Percentiles rank a stretch among this genome's conserved stretches.
Conservation (phyloP, 1,140 invertebrate species). For the Cephus cinctus region DNA sequence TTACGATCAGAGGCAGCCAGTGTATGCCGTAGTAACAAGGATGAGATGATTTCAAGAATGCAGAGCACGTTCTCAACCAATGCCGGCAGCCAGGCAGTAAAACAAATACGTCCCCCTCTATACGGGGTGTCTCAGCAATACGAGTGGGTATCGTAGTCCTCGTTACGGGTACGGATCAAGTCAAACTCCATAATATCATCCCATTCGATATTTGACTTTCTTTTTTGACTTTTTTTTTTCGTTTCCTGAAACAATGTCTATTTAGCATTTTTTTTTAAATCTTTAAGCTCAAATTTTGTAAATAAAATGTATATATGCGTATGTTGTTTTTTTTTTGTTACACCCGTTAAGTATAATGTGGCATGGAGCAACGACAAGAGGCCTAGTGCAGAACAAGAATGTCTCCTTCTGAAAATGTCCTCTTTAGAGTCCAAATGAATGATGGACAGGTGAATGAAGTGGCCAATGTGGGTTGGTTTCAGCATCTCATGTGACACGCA, state of each 20-base stretch:
- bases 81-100: constrained; percentile 54
- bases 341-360: too few relatives aligned
- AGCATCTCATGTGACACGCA: constrained; percentile 54
- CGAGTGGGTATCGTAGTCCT: constrained; percentile 3
- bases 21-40: constrained; percentile 37
- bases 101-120: constrained; percentile 52
- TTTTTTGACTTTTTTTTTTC: too few relatives aligned
- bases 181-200: too few relatives aligned
- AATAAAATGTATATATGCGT: too few relatives aligned
- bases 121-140: constrained; percentile 46
- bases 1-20: constrained; percentile 25
- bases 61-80: constrained; percentile 56
- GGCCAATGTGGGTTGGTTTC: constrained; percentile 57
- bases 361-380: too few relatives aligned
- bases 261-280: too few relatives aligned
- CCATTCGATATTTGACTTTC: too few relatives aligned
- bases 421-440: constrained; percentile 38
- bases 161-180: neutral
- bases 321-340: too few relatives aligned
- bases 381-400: constrained; percentile 38
- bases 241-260: too few relatives aligned
- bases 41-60: constrained; percentile 53
- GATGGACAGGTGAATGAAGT: constrained; percentile 58
- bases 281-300: too few relatives aligned
- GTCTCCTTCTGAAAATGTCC: constrained; percentile 37